These are phyloP conservation scores for Chelidonichthys spinosus DNA, from an alignment of 2,797 vertebrate genomes.

Conservation along the genomic window DNA sequence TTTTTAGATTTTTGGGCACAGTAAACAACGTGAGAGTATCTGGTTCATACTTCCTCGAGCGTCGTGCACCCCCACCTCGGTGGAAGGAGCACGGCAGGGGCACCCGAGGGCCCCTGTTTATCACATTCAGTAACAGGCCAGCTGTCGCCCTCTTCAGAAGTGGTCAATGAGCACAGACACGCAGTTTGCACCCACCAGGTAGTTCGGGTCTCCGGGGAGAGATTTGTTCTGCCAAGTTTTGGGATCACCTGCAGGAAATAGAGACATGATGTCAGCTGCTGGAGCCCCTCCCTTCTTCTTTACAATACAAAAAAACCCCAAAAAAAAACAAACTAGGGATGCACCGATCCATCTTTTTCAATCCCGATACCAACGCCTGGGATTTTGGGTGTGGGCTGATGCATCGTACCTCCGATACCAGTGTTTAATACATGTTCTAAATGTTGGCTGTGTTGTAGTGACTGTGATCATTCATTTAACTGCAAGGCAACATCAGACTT, in stretches of 20 bases:
- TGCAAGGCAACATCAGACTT: background rate
- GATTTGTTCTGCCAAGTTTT: slow-evolving; percentile 99
- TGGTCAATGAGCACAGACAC: slow-evolving; percentile 99
- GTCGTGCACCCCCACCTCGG: slow-evolving; percentile 73
- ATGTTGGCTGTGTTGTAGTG: too few species aligned
- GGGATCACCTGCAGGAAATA: slow-evolving; percentile 91
- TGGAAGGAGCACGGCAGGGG: slow-evolving; percentile 54
- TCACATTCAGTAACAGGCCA: slow-evolving; percentile 92
- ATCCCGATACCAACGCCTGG: background rate
- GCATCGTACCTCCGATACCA: too few species aligned
- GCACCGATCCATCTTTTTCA: background rate
- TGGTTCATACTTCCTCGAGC: slow-evolving; percentile 87
- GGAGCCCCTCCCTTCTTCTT: slow-evolving; percentile 8
- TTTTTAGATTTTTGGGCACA: slow-evolving; percentile 63
- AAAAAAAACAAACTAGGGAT: background rate
- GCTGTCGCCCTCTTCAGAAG: slow-evolving; percentile 94
- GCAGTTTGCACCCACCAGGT: slow-evolving; percentile 99
- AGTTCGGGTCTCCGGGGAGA: slow-evolving; percentile 99
- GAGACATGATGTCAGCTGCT: slow-evolving; percentile 65
- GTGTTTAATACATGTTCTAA: too few species aligned
- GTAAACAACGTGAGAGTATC: slow-evolving; percentile 84
- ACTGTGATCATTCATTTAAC: background rate
- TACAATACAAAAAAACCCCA: background rate
- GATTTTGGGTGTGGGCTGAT: background rate
- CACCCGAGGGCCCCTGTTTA: slow-evolving; percentile 52